Evolutionary conservation across 2,797 vertebrate genomes (phyloP), one percentile per base, ranked within the genome.

Genomic region (Scolopax bukidnonensis): DNA sequence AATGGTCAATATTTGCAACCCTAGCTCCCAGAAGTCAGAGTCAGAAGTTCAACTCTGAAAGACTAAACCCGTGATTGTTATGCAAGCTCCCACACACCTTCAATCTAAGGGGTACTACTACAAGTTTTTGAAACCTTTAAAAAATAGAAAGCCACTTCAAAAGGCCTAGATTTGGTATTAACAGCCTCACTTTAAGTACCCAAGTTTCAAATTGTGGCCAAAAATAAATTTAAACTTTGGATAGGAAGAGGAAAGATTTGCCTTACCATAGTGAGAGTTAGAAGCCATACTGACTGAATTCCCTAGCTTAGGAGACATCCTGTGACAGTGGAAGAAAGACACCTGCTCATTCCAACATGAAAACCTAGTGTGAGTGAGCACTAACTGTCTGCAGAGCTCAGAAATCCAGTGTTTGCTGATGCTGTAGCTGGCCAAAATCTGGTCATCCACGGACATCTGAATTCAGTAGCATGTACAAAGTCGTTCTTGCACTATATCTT

Each of bases 271-370:
- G 94, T 1, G 11, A 93, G 96, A 33, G 61, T 94, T 97, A 96
- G 97, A 98, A 98, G 98, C 98, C 98, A 97, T 98, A 98, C 92
- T 90, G 96, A 97, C 96, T 90, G 93, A 95, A 95, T 94, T 94
- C 90, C 93, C 73, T 65, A 85, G 91, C 75, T 65, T 84, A 82
- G 94, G 65, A 87, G 90, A 61, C 53, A 84, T 50, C 56, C 60
- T 12, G 24, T 43, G 81, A 50, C 48, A 30, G 3, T 43, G 65
- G 86, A 91, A 60, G 12, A 76, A 87, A 74, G 69, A 33, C 16
- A 38, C 80, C 57, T 11, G 38, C 28, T 78, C 59, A 1, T 18
- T 74, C 60, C 67, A 53, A 1, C 17, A 16, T 3, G 9, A n/a
- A 5, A 38, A 41, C 40, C 19, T 36, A 43, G 38, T 33, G 48